Percentiles rank a stretch among this genome's conserved stretches.
Evolutionary conservation across 2,888 invertebrate genomes (phyloP).

Genomic region (Salticus scenicus): DNA sequence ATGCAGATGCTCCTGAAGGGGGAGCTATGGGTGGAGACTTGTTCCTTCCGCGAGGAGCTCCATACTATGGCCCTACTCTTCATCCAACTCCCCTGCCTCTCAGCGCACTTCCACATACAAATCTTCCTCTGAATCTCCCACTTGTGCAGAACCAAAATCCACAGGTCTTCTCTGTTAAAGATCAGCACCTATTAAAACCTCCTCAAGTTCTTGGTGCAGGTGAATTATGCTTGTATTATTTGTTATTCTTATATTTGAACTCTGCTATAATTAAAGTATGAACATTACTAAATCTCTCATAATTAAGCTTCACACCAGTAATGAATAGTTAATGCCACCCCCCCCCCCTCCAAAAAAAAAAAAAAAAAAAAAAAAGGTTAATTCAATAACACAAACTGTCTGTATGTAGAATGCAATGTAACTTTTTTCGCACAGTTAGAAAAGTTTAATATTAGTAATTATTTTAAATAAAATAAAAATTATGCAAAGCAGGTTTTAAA

Average conservation of each 20-base stretch:
- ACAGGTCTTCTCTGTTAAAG: conserved; percentile 90
- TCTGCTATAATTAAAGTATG: too few relatives aligned
- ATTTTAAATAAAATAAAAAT: too few relatives aligned
- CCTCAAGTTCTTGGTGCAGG: conserved; percentile 86
- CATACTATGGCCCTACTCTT: conserved; percentile 51
- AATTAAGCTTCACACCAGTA: too few relatives aligned
- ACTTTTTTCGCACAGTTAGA: too few relatives aligned
- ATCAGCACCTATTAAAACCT: conserved; percentile 95
- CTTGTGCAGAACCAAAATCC: conserved; percentile 88
- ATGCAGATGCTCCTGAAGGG: conserved; percentile 79
- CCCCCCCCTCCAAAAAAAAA: too few relatives aligned
- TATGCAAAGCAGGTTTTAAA: too few relatives aligned
- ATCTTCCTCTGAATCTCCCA: conserved; percentile 89
- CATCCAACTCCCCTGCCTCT: conserved; percentile 70
- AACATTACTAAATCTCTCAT: too few relatives aligned
- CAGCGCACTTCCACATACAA: conserved; percentile 83
- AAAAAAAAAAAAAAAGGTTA: too few relatives aligned
- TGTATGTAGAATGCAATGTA: too few relatives aligned
- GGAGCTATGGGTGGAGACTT: conserved; percentile 46
- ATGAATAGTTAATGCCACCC: too few relatives aligned
- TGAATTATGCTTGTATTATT: conserved; percentile 72
- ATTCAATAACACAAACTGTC: too few relatives aligned
- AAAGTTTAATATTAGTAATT: too few relatives aligned
- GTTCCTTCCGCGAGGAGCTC: conserved; percentile 60
- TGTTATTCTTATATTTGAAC: not conserved